A percentile compares a stretch with the other conserved stretches of the same genome.
Evolutionary conservation across 2,888 invertebrate species (phyloP).

Genomic region (Helleia helle): DNA sequence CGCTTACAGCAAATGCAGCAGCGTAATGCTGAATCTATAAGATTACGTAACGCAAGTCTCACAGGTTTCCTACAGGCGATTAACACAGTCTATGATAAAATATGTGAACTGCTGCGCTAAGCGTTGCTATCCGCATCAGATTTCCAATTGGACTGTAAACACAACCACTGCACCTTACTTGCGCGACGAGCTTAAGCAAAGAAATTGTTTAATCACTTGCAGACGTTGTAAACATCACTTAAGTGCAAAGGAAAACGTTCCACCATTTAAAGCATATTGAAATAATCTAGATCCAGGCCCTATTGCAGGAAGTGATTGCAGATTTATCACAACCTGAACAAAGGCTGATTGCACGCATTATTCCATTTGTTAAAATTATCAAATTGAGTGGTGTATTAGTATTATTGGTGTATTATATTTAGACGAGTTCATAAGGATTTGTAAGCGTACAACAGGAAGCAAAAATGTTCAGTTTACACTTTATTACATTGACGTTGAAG

Average conservation of each 20-base stretch:
- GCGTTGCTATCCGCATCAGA: slow-evolving; percentile 16
- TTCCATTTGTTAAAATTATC: slow-evolving; percentile 21
- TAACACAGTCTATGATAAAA: slow-evolving; percentile 17
- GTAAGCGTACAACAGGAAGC: slow-evolving; percentile 8
- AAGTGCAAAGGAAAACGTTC: slow-evolving; percentile 19
- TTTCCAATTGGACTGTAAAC: slow-evolving; percentile 13
- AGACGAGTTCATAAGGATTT: too few relatives aligned
- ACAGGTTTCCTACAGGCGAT: too few relatives aligned
- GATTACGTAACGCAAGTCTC: too few relatives aligned
- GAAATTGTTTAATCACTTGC: slow-evolving; percentile 17
- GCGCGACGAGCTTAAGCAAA: slow-evolving; percentile 17
- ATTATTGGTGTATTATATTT: too few relatives aligned
- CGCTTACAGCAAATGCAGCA: too few relatives aligned
- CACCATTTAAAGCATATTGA: slow-evolving; percentile 23
- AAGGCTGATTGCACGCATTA: slow-evolving; percentile 19
- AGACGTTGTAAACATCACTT: slow-evolving; percentile 18
- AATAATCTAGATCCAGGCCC: slow-evolving; percentile 24
- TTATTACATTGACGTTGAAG: background rate
- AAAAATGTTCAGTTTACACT: background rate
- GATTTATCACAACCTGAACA: slow-evolving; percentile 20
- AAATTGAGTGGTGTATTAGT: slow-evolving; percentile 20
- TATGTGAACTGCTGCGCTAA: slow-evolving; percentile 20
- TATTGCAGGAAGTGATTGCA: slow-evolving; percentile 21
- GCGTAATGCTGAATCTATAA: too few relatives aligned
- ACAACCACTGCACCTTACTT: slow-evolving; percentile 14